Evolutionary conservation across 2,113 vertebrate genomes (phyloP).

Genomic region (Nothocercus julius): DNA sequence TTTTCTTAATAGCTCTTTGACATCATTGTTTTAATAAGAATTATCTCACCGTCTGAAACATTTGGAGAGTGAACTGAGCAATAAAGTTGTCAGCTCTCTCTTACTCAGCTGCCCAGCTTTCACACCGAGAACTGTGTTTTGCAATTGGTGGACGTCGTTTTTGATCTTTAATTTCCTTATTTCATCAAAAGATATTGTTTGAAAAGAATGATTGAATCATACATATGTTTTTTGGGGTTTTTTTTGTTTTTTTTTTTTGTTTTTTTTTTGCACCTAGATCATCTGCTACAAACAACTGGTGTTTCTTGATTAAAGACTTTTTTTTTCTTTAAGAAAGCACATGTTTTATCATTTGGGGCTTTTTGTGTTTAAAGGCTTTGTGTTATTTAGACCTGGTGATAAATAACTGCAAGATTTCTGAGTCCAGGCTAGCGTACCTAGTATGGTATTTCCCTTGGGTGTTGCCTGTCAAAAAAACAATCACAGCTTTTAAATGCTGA

Average conservation of each 20-base stretch:
- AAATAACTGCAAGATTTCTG: background rate
- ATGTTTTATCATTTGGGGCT: background rate
- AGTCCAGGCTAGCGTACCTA: background rate
- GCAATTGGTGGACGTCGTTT: background rate
- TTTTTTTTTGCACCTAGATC: background rate
- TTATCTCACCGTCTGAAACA: background rate
- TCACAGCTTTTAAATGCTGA: background rate
- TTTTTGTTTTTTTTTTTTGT: background rate
- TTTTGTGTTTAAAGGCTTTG: background rate
- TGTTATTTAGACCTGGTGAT: background rate
- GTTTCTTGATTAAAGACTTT: background rate
- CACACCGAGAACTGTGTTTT: background rate
- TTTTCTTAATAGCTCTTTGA: background rate
- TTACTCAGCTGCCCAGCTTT: slow-evolving; percentile 35
- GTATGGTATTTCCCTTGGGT: background rate
- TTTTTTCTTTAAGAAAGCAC: background rate
- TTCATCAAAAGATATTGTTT: slow-evolving; percentile 28
- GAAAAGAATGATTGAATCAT: slow-evolving; percentile 9
- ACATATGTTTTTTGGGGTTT: background rate
- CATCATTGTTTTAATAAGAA: background rate
- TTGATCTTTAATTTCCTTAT: slow-evolving; percentile 49
- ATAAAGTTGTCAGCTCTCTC: background rate
- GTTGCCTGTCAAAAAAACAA: background rate
- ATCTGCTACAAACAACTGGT: background rate
- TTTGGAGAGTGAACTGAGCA: background rate